phyloP scores from a whole-genome alignment of 2,888 invertebrate species.

The Tricholauxania praeusta region DNA sequence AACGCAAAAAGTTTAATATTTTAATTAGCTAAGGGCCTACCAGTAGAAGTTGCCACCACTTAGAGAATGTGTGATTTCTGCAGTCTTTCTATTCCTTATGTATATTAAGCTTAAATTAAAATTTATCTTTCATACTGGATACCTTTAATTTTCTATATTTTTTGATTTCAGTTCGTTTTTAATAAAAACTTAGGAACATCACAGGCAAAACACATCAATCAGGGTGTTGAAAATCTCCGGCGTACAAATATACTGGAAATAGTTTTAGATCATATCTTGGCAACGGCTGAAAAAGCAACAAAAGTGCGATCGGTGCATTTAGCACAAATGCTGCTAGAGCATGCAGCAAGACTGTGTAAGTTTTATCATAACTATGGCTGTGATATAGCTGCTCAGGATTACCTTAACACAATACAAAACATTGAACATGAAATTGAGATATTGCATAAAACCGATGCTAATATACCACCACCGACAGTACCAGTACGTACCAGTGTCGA shows the following conservation, averaged over 20 bases:
- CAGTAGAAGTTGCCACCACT: too few species aligned
- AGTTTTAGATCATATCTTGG: conserved; percentile 79
- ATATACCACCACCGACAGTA: conserved; percentile 51
- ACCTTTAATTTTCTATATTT: background rate
- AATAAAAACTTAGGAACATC: conserved; percentile 47
- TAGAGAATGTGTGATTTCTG: too few species aligned
- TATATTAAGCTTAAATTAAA: too few species aligned
- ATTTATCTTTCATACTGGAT: background rate
- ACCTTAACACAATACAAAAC: conserved; percentile 71
- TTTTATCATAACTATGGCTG: conserved; percentile 73
- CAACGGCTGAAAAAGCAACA: conserved; percentile 76
- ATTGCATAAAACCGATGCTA: conserved; percentile 48
- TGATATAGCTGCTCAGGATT: conserved; percentile 71
- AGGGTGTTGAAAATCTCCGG: conserved; percentile 72
- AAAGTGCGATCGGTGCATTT: conserved; percentile 74
- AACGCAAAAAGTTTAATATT: too few species aligned
- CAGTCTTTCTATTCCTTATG: too few species aligned
- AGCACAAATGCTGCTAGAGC: conserved; percentile 77
- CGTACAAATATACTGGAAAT: conserved; percentile 76
- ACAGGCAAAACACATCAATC: conserved; percentile 53
- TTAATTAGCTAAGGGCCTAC: too few species aligned
- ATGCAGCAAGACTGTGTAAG: conserved; percentile 76
- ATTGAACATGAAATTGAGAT: conserved; percentile 69
- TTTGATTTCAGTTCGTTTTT: conserved; percentile 52
- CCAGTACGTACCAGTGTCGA: conserved; percentile 57